phyloP scores from a whole-genome alignment of 2,113 vertebrate species.

The Pseudorasbora parva region DNA sequence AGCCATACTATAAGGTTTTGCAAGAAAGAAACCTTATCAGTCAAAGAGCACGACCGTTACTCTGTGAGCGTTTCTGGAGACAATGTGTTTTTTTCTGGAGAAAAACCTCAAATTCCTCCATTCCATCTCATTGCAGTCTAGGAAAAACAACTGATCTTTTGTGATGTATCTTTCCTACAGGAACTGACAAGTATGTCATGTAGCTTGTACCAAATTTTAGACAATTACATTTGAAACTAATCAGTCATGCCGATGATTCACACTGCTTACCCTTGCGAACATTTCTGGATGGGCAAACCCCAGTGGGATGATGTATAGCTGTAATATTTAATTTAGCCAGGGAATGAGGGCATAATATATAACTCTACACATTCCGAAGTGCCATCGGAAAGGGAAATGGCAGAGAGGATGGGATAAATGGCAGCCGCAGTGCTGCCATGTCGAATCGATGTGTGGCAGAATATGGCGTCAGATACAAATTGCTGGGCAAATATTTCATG shows the following conservation, averaged over 20 bases:
- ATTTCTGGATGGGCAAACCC: conserved; percentile 45
- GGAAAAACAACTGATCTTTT: not conserved
- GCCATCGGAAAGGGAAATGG: conserved; percentile 55
- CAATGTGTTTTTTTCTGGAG: too few species aligned
- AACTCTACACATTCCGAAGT: conserved; percentile 62
- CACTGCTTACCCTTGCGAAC: conserved; percentile 58
- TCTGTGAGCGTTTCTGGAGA: too few species aligned
- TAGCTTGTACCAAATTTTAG: conserved; percentile 38
- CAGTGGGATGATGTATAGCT: conserved; percentile 60
- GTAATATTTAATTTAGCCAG: conserved; percentile 54
- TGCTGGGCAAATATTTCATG: conserved; percentile 65
- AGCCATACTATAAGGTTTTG: too few species aligned
- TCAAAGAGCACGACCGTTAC: too few species aligned
- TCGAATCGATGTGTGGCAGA: conserved; percentile 39
- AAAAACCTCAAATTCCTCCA: too few species aligned
- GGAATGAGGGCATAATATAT: conserved; percentile 58
- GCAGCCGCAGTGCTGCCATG: conserved; percentile 48
- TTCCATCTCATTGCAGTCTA: conserved; percentile 1
- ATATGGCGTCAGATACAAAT: conserved; percentile 65
- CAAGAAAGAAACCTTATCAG: too few species aligned
- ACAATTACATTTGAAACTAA: conserved; percentile 45
- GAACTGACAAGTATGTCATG: not conserved
- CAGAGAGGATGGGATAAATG: conserved; percentile 52
- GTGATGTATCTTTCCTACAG: not conserved
- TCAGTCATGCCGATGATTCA: conserved; percentile 61